phyloP scores from a whole-genome alignment of 2,888 invertebrate genomes.

The Drosophila tanythrix region DNA sequence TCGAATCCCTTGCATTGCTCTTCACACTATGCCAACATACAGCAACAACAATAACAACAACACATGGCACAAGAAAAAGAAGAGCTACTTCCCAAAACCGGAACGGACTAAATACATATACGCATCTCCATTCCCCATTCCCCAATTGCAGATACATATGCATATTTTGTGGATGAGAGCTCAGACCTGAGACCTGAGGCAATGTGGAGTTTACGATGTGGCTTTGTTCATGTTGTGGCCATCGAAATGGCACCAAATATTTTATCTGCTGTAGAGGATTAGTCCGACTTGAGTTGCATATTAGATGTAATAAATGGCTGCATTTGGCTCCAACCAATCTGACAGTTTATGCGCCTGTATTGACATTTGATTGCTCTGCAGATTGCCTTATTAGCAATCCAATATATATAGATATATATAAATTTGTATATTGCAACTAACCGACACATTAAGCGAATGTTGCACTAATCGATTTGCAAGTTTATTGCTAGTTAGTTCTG shows the following conservation, averaged over 20 bases:
- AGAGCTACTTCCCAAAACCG: conserved; percentile 38
- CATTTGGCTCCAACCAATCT: conserved; percentile 56
- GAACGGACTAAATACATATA: conserved; percentile 45
- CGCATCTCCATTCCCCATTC: conserved; percentile 36
- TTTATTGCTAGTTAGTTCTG: not conserved
- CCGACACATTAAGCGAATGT: conserved; percentile 34
- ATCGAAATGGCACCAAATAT: conserved; percentile 74
- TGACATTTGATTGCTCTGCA: conserved; percentile 74
- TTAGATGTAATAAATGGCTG: conserved; percentile 72
- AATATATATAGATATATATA: not conserved
- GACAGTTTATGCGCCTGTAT: conserved; percentile 66
- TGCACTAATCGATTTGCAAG: not conserved
- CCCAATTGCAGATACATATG: conserved; percentile 1
- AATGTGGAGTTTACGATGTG: conserved; percentile 66
- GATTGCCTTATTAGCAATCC: conserved; percentile 69
- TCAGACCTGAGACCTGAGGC: conserved; percentile 2
- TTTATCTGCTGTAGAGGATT: conserved; percentile 70
- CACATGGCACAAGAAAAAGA: not conserved
- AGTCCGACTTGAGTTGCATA: conserved; percentile 61
- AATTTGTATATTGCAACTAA: conserved; percentile 27
- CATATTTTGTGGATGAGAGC: conserved; percentile 2
- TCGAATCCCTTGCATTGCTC: conserved; percentile 77
- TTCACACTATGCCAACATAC: conserved; percentile 68
- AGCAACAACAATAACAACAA: not conserved
- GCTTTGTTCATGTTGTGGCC: conserved; percentile 74